These are phyloP conservation scores for Aplocera efformata DNA, from an alignment of 2,888 invertebrate genomes.

Conservation along the genomic window DNA sequence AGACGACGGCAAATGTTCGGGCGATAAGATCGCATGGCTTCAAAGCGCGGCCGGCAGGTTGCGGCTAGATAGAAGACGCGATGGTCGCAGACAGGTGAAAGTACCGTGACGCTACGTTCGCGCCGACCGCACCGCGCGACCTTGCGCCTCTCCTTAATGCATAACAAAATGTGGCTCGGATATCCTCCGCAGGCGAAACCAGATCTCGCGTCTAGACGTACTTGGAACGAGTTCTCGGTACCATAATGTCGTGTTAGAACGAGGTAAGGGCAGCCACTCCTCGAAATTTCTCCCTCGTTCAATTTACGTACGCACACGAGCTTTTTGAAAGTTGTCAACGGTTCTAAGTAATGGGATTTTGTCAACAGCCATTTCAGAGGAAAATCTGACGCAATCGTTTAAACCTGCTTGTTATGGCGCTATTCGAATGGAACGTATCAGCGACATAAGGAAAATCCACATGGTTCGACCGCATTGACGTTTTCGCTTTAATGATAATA, in stretches of 20 bases:
- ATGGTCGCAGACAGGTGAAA: conserved; percentile 54
- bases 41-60: conserved; percentile 18
- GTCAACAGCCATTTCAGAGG: conserved; percentile 6
- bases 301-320: conserved; percentile 10
- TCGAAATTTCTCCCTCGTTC: conserved; percentile 17
- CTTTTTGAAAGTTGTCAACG: conserved; percentile 21
- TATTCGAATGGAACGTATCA: conserved; percentile 10
- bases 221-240: conserved; percentile 22
- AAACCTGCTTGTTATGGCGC: background rate
- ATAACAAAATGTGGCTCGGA: conserved; percentile 34
- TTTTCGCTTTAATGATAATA: conserved; percentile 40
- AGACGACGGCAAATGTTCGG: conserved; percentile 9
- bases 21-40: conserved; percentile 23
- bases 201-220: conserved; percentile 22
- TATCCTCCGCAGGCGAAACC: conserved; percentile 28
- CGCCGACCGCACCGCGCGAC: conserved; percentile 48
- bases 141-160: conserved; percentile 49
- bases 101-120: conserved; percentile 45
- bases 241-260: conserved; percentile 5
- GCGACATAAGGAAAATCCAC: conserved; percentile 22
- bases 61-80: conserved; percentile 26
- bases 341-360: conserved; percentile 5
- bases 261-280: conserved; percentile 17
- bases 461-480: conserved; percentile 16
- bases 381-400: conserved; percentile 6